Evolutionary conservation across 30 jellyfish, hydroid and myxozoan genomes (phyloP).

Genomic region (Catostylus mosaicus): DNA sequence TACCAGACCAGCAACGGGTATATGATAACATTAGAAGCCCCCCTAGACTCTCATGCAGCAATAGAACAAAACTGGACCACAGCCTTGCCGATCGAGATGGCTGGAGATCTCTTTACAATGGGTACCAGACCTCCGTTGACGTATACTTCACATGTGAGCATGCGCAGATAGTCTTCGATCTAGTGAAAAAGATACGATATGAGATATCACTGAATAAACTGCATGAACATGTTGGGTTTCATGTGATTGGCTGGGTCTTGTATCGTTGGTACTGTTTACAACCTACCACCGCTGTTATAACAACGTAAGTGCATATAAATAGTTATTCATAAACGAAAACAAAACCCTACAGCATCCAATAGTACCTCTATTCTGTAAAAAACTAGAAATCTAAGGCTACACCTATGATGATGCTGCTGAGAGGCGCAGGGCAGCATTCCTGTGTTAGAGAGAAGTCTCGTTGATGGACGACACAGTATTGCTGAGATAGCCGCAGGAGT

Average conservation of each 20-base stretch:
- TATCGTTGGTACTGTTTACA: conserved; percentile 35
- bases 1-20: conserved; percentile 19
- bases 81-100: conserved; percentile 59
- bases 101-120: conserved; percentile 42
- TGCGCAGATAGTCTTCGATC: conserved; percentile 20
- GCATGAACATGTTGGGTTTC: conserved; percentile 39
- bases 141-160: conserved; percentile 36
- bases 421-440: too few species aligned
- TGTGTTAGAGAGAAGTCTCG: too few species aligned
- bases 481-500: too few species aligned
- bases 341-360: too few species aligned
- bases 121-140: conserved; percentile 58
- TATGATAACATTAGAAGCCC: conserved; percentile 36
- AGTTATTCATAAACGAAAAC: too few species aligned
- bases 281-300: background rate
- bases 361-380: too few species aligned
- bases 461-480: too few species aligned
- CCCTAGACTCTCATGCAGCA: conserved; percentile 42
- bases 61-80: conserved; percentile 42
- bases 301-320: background rate
- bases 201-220: conserved; percentile 38
- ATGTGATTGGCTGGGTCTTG: conserved; percentile 66
- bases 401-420: too few species aligned
- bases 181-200: conserved; percentile 41
- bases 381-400: too few species aligned